A percentile compares a stretch with the other conserved stretches of the same genome.
phyloP scores from a whole-genome alignment of 2,113 vertebrate genomes.

The Columba janthina region DNA sequence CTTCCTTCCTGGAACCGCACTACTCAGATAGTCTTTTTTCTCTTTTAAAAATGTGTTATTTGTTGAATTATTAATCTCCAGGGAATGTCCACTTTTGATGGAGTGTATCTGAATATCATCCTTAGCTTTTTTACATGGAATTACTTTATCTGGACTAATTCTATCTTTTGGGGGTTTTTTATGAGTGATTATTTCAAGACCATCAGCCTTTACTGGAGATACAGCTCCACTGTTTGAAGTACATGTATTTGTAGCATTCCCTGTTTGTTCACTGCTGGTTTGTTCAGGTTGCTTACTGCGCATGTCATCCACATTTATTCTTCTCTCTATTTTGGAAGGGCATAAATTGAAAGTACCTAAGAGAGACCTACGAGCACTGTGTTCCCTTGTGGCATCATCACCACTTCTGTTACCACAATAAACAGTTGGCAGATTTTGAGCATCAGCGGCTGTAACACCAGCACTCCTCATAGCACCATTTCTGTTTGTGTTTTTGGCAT shows the following conservation, averaged over 20 bases:
- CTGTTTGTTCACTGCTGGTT: background rate
- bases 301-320: background rate
- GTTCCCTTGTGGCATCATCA: constrained; percentile 25
- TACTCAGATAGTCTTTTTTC: constrained; percentile 36
- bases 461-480: background rate
- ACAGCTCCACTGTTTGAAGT: background rate
- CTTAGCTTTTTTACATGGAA: constrained; percentile 9
- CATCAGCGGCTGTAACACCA: background rate
- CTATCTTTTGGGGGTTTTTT: background rate
- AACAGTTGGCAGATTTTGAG: background rate
- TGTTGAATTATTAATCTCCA: constrained; percentile 35
- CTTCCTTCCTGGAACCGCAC: constrained; percentile 54
- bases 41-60: constrained; percentile 54
- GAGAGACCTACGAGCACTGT: background rate
- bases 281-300: background rate
- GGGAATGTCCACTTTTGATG: background rate
- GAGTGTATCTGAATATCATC: constrained; percentile 27
- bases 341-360: background rate
- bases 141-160: constrained; percentile 9
- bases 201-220: constrained; percentile 13
- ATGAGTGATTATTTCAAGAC: background rate
- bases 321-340: background rate
- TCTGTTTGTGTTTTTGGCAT: background rate
- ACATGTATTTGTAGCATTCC: background rate
- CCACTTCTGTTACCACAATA: background rate